Evolutionary conservation across 2,797 vertebrate genomes (phyloP), one percentile per base, ranked within the genome.

Genomic region (Dromococcyx pavoninus): DNA sequence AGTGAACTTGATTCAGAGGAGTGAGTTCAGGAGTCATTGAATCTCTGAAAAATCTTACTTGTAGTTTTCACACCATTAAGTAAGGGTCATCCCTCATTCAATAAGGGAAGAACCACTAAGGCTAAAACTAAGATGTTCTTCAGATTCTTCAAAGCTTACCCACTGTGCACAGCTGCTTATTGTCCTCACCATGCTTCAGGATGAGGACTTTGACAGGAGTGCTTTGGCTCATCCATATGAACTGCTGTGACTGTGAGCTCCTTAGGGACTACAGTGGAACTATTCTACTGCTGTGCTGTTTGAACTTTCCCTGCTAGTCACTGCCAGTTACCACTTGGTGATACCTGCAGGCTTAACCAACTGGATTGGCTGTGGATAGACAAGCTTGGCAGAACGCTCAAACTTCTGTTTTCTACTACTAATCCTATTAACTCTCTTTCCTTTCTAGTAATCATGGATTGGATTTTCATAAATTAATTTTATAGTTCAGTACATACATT

Each of bases 401-500:
- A 83, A 94, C 78, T 94, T 91, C 92, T 95, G 91, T 91, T 96
- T 79, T 77, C 80, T 86, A 39, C 91, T 77, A 64, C 91, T 97
- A 96, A 97, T 96, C 95, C 94, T 95, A 72, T 96, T 97, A 95
- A 77, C 57, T 92, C 64, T 73, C 58, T 88, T 96, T 94, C 82
- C 94, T 95, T 95, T 86, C 91, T 94, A 74, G 83, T 93, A 95
- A 95, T 91, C 93, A 87, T 80, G 88, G 90, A 74, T 70, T 96
- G 78, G 93, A 94, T 96, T 97, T 96, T 96, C 94, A 95, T 96
- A 97, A 94, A 94, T 97, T 96, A 96, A 95, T 96, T 96, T 94
- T 86, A 96, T 96, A 96, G 88, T 95, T 96, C 89, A 95, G 69
- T 94, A 91, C 91, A 77, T 96, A 97, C 94, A 95, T 96, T 94